Evolutionary conservation across 2,113 vertebrate genomes (phyloP).

Genomic region (Etheostoma cragini): DNA sequence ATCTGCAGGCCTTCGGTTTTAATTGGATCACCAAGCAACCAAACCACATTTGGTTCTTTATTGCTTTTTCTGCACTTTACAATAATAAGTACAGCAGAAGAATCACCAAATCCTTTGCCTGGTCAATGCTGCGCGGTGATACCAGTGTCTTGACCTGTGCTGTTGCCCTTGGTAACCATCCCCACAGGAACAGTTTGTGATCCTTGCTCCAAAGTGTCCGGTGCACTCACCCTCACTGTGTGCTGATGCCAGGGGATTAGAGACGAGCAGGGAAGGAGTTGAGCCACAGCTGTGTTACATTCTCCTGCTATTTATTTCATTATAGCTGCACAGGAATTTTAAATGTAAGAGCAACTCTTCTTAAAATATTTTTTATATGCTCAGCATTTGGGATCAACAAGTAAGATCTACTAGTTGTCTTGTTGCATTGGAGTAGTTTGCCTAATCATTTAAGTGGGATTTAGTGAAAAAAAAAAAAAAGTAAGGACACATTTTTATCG

Average conservation of each 20-base stretch:
- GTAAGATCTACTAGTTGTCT: slow-evolving; percentile 7
- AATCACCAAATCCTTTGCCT: slow-evolving; percentile 29
- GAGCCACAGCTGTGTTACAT: slow-evolving; percentile 33
- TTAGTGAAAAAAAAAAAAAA: neutral
- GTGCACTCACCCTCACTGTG: slow-evolving; percentile 42
- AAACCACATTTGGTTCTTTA: slow-evolving; percentile 78
- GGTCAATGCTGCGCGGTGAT: slow-evolving; percentile 18
- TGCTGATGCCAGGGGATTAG: slow-evolving; percentile 55
- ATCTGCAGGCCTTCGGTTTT: slow-evolving; percentile 80
- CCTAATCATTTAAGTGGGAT: neutral
- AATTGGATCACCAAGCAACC: slow-evolving; percentile 81
- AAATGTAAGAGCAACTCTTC: slow-evolving; percentile 13
- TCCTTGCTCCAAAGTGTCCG: slow-evolving; percentile 50
- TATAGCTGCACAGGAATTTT: slow-evolving; percentile 31
- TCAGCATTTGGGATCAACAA: slow-evolving; percentile 24
- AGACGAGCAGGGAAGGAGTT: slow-evolving; percentile 26
- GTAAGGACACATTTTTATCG: neutral
- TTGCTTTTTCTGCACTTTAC: slow-evolving; percentile 74
- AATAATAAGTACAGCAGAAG: slow-evolving; percentile 58
- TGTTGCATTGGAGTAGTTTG: neutral
- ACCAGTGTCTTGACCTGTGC: slow-evolving; percentile 42
- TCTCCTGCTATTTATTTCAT: slow-evolving; percentile 31
- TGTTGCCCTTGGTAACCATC: slow-evolving; percentile 63
- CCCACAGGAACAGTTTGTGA: slow-evolving; percentile 57
- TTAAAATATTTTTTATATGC: slow-evolving; percentile 15